Evolutionary conservation across 2,113 vertebrate species (phyloP).

Genomic region (Desmodus rotundus): DNA sequence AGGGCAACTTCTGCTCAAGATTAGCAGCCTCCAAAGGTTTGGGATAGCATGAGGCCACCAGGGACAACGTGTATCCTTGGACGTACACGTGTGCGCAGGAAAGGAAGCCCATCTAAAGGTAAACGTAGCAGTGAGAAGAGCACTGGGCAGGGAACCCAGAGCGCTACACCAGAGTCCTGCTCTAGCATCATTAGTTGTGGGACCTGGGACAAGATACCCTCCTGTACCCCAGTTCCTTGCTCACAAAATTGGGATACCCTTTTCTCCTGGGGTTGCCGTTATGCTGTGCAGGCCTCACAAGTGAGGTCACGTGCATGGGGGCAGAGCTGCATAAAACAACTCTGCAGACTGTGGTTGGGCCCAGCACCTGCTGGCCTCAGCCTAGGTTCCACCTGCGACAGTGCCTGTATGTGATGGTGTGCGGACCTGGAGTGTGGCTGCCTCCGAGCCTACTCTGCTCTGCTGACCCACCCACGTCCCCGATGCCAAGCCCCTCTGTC

Average conservation of each 20-base stretch:
- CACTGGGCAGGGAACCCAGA: neutral
- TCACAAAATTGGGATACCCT: neutral
- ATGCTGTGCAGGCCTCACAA: neutral
- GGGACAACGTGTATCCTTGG: neutral
- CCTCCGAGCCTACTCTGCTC: neutral
- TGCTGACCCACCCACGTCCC: neutral
- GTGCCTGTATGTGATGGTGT: neutral
- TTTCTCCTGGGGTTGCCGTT: neutral
- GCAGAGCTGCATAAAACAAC: accelerated
- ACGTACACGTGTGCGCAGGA: neutral
- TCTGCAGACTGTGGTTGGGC: accelerated
- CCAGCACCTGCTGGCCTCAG: neutral
- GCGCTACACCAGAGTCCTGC: neutral
- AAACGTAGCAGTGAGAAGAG: accelerated
- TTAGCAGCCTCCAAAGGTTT: neutral
- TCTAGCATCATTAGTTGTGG: neutral
- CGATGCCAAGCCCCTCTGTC: neutral
- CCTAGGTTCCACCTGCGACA: neutral
- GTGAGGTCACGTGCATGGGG: neutral
- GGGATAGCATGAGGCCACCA: neutral
- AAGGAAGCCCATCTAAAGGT: neutral
- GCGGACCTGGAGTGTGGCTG: neutral
- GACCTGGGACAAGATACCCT: neutral
- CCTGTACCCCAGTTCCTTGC: neutral
- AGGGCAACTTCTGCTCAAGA: neutral